Percentiles rank a stretch among this genome's conserved stretches.
Conservation (phyloP, 2,888 invertebrate species). For the Plagodis pulveraria region DNA sequence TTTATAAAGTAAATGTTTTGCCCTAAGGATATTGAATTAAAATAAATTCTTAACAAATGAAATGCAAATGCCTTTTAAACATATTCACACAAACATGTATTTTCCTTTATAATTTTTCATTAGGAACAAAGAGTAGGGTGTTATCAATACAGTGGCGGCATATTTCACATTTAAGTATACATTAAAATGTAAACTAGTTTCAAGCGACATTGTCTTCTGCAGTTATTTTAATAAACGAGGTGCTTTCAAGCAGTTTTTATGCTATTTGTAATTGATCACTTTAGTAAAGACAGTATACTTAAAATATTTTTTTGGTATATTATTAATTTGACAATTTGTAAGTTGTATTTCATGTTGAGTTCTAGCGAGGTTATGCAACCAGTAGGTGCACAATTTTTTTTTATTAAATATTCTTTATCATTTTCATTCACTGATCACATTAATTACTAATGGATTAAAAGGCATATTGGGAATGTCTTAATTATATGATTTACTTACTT, state of each 20-base stretch:
- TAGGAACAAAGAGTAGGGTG: constrained; percentile 48
- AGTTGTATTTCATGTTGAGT: too few species aligned
- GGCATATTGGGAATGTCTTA: too few species aligned
- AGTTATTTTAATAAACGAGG: constrained; percentile 64
- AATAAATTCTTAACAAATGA: constrained; percentile 10
- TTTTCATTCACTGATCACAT: too few species aligned
- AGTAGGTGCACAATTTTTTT: too few species aligned
- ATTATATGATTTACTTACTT: too few species aligned
- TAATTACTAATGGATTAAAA: too few species aligned
- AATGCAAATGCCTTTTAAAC: constrained; percentile 23
- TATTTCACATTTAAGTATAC: constrained; percentile 68
- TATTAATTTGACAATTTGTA: too few species aligned
- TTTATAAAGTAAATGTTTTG: too few species aligned
- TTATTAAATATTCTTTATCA: too few species aligned
- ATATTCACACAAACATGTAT: constrained; percentile 26
- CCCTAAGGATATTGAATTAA: constrained; percentile 5
- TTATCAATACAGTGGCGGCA: constrained; percentile 57
- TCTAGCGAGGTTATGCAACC: too few species aligned
- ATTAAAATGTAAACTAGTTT: constrained; percentile 71
- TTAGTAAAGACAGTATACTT: not conserved
- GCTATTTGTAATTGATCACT: constrained; percentile 6
- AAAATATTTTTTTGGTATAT: too few species aligned
- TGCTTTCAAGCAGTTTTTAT: constrained; percentile 32
- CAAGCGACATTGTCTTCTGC: constrained; percentile 54
- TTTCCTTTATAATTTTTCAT: constrained; percentile 44